Percentiles rank a stretch among this genome's conserved stretches.
Conservation (phyloP, 2,888 invertebrate genomes). For the Merodon equestris region DNA sequence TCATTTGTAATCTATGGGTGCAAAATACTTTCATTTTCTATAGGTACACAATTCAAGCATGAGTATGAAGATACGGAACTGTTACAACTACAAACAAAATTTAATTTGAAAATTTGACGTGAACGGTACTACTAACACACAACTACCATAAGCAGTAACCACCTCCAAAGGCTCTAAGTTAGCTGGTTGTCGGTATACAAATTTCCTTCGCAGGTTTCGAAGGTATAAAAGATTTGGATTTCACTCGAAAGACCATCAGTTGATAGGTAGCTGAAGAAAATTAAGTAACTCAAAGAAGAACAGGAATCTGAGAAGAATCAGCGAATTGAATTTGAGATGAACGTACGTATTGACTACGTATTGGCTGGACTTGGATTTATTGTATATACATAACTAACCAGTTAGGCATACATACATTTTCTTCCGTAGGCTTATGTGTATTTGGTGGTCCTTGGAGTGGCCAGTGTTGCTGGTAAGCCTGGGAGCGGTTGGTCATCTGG, state of each 20-base stretch:
- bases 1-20: neutral
- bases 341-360: slow-evolving; percentile 42
- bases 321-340: slow-evolving; percentile 47
- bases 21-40: slow-evolving; percentile 63
- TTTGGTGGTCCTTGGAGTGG: slow-evolving; percentile 75
- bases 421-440: slow-evolving; percentile 74
- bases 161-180: slow-evolving; percentile 35
- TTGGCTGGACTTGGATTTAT: too few species aligned
- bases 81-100: slow-evolving; percentile 43
- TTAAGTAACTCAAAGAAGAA: slow-evolving; percentile 35
- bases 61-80: slow-evolving; percentile 55
- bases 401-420: slow-evolving; percentile 23
- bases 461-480: slow-evolving; percentile 75
- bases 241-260: slow-evolving; percentile 57
- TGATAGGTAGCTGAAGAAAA: slow-evolving; percentile 47
- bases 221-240: slow-evolving; percentile 68
- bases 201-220: slow-evolving; percentile 51
- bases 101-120: slow-evolving; percentile 47
- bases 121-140: slow-evolving; percentile 21
- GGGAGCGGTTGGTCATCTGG: slow-evolving; percentile 72
- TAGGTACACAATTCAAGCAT: slow-evolving; percentile 54
- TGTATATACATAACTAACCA: slow-evolving; percentile 25
- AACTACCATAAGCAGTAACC: slow-evolving; percentile 23
- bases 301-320: slow-evolving; percentile 21
- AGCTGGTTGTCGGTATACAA: slow-evolving; percentile 20